Percentiles rank a stretch among this genome's conserved stretches.
phyloP scores from a whole-genome alignment of 1,140 invertebrate genomes.

The Formica selysi region DNA sequence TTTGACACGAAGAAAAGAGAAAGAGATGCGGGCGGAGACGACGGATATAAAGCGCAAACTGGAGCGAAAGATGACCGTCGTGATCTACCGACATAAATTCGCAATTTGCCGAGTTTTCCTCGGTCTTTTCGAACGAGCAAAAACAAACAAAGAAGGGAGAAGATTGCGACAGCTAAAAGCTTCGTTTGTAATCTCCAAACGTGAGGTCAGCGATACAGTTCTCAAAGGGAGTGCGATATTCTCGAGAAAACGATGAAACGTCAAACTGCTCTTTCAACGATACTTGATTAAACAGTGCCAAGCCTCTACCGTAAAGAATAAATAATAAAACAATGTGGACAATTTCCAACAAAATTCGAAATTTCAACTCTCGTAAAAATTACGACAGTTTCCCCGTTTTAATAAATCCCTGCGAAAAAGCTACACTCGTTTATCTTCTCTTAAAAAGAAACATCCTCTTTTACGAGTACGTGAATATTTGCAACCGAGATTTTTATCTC shows the following conservation, averaged over 20 bases:
- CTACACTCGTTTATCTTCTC: conserved; percentile 30
- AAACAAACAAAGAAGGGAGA: background rate
- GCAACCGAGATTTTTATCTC: conserved; percentile 29
- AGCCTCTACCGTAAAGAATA: background rate
- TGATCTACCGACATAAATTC: conserved; percentile 55
- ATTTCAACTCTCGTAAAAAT: background rate
- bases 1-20: conserved; percentile 2
- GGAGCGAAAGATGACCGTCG: conserved; percentile 51
- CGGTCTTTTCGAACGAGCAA: conserved; percentile 22
- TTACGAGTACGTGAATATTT: conserved; percentile 23
- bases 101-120: conserved; percentile 30
- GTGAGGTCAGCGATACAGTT: conserved; percentile 26
- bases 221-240: conserved; percentile 30
- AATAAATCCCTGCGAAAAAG: background rate
- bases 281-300: conserved; percentile 10
- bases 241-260: conserved; percentile 16
- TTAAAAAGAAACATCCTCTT: conserved; percentile 20
- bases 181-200: conserved; percentile 39
- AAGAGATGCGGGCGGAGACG: background rate
- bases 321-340: conserved; percentile 24
- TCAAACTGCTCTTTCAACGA: background rate
- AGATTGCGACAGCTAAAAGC: conserved; percentile 23
- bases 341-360: background rate
- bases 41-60: conserved; percentile 52
- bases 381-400: background rate